Percentiles rank a stretch among this genome's conserved stretches.
Evolutionary conservation across 2,797 vertebrate species (phyloP).

Genomic region (Neostethus bicornis): DNA sequence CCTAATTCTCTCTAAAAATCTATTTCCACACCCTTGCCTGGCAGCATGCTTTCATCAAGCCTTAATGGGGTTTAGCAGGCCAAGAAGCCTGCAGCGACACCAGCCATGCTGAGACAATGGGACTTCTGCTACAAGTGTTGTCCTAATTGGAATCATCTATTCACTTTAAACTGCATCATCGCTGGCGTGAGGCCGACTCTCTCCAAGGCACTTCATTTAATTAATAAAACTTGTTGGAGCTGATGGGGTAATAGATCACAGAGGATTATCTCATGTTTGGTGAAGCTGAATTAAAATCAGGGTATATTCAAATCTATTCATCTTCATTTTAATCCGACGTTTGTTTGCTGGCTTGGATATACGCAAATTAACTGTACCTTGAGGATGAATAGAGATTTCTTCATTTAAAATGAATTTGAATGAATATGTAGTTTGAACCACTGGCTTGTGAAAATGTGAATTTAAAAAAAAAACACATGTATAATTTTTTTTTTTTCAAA

Average conservation of each 20-base stretch:
- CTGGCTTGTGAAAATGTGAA: too few relatives aligned
- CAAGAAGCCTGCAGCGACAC: constrained; percentile 30
- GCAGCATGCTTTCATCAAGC: constrained; percentile 47
- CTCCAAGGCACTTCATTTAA: constrained; percentile 45
- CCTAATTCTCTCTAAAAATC: constrained; percentile 46
- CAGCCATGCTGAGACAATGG: constrained; percentile 34
- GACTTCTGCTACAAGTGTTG: constrained; percentile 46
- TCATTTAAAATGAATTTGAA: too few relatives aligned
- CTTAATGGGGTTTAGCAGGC: constrained; percentile 53
- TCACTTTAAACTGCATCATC: constrained; percentile 56
- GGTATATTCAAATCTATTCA: not conserved
- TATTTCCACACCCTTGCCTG: constrained; percentile 32
- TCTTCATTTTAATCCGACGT: not conserved
- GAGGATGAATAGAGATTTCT: too few relatives aligned
- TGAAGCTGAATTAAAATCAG: constrained; percentile 35
- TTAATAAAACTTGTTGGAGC: constrained; percentile 49
- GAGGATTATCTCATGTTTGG: constrained; percentile 40
- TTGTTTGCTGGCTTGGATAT: not conserved
- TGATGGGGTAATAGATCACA: constrained; percentile 15
- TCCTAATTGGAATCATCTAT: constrained; percentile 64
- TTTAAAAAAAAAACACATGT: too few relatives aligned
- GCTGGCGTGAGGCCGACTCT: constrained; percentile 42
- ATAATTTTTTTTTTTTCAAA: too few relatives aligned
- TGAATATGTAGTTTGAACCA: too few relatives aligned
- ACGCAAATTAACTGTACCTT: too few relatives aligned